Percentiles rank a stretch among this genome's conserved stretches.
Evolutionary conservation across 1,140 invertebrate genomes (phyloP).

Genomic region (Papilio machaon): DNA sequence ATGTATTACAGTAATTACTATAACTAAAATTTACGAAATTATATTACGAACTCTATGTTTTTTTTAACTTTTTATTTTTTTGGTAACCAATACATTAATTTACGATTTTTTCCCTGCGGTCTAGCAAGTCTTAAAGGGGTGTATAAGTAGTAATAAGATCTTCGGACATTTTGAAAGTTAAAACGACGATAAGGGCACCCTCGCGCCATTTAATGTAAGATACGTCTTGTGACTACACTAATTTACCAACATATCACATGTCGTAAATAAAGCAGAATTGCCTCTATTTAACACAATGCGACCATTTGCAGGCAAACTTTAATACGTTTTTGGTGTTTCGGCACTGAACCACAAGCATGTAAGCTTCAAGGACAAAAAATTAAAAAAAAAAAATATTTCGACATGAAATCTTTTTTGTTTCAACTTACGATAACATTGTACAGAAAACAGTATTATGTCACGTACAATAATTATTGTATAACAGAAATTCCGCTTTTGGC

Average conservation of each 20-base stretch:
- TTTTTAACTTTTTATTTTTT: no score
- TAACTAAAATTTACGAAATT: no score
- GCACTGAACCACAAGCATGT: no score
- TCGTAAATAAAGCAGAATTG: slow-evolving; percentile 9
- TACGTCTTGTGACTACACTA: slow-evolving; percentile 1
- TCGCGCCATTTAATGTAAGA: slow-evolving; percentile 20
- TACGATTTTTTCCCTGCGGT: not conserved
- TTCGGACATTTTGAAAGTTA: slow-evolving; percentile 11
- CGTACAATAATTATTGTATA: slow-evolving; percentile 24
- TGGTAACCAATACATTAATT: no score
- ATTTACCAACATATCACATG: slow-evolving; percentile 25
- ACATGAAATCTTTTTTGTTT: not conserved
- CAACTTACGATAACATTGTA: not conserved
- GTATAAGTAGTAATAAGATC: slow-evolving; percentile 7
- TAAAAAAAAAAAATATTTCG: no score
- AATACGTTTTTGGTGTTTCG: not conserved
- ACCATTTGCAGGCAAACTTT: not conserved
- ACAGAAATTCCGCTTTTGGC: slow-evolving; percentile 7
- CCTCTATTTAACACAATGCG: not conserved
- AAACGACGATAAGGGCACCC: not conserved
- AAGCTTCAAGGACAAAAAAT: no score
- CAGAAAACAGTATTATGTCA: slow-evolving; percentile 1
- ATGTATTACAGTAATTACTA: no score
- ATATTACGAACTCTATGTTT: no score
- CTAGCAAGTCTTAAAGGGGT: not conserved